These are phyloP conservation scores for Drosophila lacertosa DNA, from an alignment of 1,140 invertebrate genomes.

Conservation along the genomic window DNA sequence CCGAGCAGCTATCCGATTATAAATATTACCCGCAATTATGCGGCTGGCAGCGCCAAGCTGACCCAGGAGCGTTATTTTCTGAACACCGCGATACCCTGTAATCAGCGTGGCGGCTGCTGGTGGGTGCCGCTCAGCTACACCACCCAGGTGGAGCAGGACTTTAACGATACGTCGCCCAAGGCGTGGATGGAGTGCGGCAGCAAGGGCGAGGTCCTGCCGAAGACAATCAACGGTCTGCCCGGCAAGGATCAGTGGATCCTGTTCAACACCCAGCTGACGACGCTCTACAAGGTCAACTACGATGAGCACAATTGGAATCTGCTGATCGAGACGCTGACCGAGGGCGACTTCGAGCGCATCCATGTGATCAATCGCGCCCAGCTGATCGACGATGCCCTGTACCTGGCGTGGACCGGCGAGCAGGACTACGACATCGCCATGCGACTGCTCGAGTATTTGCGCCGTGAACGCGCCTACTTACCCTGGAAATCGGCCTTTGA, in stretches of 20 bases:
- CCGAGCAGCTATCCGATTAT: conserved; percentile 92
- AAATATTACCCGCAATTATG: conserved; percentile 87
- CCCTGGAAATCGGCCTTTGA: conserved; percentile 88
- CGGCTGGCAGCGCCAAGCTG: conserved; percentile 85
- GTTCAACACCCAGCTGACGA: conserved; percentile 87
- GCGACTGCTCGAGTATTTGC: conserved; percentile 87
- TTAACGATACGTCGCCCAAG: conserved; percentile 86
- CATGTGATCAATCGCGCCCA: conserved; percentile 91
- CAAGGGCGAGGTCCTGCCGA: conserved; percentile 54
- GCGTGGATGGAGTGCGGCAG: conserved; percentile 86
- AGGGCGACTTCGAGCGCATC: conserved; percentile 86
- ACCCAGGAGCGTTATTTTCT: conserved; percentile 85
- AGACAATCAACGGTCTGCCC: conserved; percentile 75
- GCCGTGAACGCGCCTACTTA: conserved; percentile 87
- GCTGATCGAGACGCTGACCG: conserved; percentile 86
- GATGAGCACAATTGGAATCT: conserved; percentile 89
- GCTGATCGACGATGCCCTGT: conserved; percentile 91
- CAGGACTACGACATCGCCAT: conserved; percentile 89
- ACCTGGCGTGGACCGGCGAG: conserved; percentile 88
- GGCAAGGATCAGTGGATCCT: conserved; percentile 86
- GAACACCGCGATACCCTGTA: conserved; percentile 56
- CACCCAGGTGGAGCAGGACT: conserved; percentile 86
- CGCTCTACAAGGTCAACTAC: conserved; percentile 91
- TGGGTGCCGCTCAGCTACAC: conserved; percentile 88
- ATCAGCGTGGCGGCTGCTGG: conserved; percentile 82